Conservation (phyloP, 2,797 vertebrate genomes). For the Bradypodion ventrale region DNA sequence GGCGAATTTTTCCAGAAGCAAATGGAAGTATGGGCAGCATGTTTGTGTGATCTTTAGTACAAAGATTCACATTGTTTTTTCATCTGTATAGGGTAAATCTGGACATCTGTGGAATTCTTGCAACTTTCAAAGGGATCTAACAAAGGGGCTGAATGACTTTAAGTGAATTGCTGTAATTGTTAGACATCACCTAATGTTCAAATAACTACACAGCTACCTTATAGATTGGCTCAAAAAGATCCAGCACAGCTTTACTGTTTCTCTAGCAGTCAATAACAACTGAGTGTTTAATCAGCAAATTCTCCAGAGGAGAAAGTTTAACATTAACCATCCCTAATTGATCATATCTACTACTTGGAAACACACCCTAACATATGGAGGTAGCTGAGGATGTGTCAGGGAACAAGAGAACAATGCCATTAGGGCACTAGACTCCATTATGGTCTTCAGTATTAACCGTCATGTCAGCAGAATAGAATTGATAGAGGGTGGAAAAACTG, state of each 20-base stretch:
- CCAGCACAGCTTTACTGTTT: slow-evolving; percentile 27
- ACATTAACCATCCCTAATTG: slow-evolving; percentile 44
- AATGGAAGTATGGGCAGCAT: background rate
- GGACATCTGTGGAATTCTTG: background rate
- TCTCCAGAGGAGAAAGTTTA: slow-evolving; percentile 26
- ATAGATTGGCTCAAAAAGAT: slow-evolving; percentile 35
- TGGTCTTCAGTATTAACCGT: too few species aligned
- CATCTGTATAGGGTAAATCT: background rate
- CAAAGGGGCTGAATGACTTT: background rate
- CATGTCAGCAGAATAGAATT: too few species aligned
- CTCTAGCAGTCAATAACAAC: slow-evolving; percentile 29
- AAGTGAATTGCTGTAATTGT: background rate
- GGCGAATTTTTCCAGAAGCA: background rate
- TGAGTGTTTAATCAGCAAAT: background rate
- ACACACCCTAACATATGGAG: too few species aligned
- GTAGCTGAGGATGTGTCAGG: too few species aligned
- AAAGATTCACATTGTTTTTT: background rate
- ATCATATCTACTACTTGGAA: slow-evolving; percentile 24
- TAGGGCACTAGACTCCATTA: too few species aligned
- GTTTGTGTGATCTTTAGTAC: background rate
- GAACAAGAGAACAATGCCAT: too few species aligned
- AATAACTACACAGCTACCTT: background rate
- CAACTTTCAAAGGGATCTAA: background rate
- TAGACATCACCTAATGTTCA: background rate
- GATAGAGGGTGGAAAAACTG: too few species aligned